These are phyloP conservation scores for Chaetophractus vellerosus DNA, from an alignment of 2,797 vertebrate species.

Conservation along the genomic window DNA sequence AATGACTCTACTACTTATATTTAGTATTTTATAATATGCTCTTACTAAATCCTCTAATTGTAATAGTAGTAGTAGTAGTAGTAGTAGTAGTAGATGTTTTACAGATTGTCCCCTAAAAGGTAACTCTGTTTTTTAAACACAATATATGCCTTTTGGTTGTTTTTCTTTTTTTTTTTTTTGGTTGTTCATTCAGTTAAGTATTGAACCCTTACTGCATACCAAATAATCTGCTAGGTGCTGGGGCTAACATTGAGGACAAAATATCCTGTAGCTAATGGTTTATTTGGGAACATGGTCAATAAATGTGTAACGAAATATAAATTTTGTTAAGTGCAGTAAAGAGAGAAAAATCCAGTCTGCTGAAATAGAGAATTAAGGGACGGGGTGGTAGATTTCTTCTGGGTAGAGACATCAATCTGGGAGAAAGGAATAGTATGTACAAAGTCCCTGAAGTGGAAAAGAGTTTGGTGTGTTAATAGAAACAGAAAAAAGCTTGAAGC, in stretches of 20 bases:
- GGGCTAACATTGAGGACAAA: neutral
- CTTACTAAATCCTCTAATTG: neutral
- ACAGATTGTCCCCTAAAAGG: neutral
- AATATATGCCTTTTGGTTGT: neutral
- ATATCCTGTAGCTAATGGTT: neutral
- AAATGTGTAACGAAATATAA: neutral
- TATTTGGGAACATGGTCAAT: neutral
- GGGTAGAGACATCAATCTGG: neutral
- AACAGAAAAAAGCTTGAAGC: no score
- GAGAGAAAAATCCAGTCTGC: neutral
- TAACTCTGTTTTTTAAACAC: conserved; percentile 31
- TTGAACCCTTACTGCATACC: neutral
- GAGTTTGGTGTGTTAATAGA: neutral
- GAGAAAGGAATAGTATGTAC: neutral
- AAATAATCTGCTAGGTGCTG: neutral
- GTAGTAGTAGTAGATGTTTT: conserved; percentile 7
- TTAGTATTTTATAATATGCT: conserved; percentile 3
- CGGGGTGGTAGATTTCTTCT: neutral
- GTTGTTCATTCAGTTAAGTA: neutral
- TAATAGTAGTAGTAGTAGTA: no score
- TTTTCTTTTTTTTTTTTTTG: neutral
- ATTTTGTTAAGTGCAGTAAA: neutral
- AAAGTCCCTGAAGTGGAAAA: neutral
- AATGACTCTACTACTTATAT: neutral
- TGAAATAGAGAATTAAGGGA: neutral